Evolutionary conservation across 2,797 vertebrate genomes (phyloP), one percentile per base, ranked within the genome.

Genomic region (Enteromius afrohamiltoni): DNA sequence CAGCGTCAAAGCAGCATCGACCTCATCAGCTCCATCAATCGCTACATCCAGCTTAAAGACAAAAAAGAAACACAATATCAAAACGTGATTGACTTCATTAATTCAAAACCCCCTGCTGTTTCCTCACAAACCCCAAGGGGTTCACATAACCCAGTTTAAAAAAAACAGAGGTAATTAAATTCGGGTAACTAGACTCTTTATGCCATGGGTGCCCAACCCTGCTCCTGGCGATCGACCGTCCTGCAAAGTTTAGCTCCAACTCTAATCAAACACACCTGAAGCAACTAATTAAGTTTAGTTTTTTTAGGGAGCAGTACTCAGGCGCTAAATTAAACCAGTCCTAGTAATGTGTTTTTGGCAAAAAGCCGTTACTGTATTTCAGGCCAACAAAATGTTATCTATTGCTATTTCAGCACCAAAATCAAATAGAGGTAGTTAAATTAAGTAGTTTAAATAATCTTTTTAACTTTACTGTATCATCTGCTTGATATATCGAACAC

Each of bases 11-110:
- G 96, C 93, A 7, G 91, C 90, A 79, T 99, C 98, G 82, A 99
- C 98, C 89, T 99, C 98, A 40, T 99, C 98, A 0, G 98, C 98
- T 34, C 98, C 98, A 21, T 99, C 98, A 0, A 99, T 99, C 51
- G 97, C 97, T 0, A 99, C 96, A 0, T 99, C 97, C 14, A 99
- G 95, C 98, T 99, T 60, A 8, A 13, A 85, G 7, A 85, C 19
- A 86, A 16, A 78, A 55, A 1, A 83, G 19, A 42, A 42, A 42
- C 10, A 17, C 47, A 49, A 49, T 16, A 49, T 49, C 47, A 17
- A 49, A 49, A 51, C 2, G 17, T 51, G 49, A 51, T 51, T 51
- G 19, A 7, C 17, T 19, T 51, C 49, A 6, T 51, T 51, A 51
- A 51, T 51, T 51, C 6, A 19, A 19, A 51, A 19, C 17, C 49